Base-by-base conservation (phyloP, 2,113 vertebrate species). In the Cebus imitator region DNA sequence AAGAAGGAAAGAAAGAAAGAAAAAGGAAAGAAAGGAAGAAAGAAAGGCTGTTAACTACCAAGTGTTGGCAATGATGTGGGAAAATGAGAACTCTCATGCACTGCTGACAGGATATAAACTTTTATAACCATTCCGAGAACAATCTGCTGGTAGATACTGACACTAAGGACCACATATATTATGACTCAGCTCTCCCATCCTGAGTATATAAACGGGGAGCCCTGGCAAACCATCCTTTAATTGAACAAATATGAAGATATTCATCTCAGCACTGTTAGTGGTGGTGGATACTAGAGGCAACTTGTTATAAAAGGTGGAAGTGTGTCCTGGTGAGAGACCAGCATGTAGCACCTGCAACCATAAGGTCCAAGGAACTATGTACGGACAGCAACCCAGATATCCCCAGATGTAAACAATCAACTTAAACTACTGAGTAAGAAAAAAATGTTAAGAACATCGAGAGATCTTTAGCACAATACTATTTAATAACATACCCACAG, bases 261-360 rank as follows among this genome's bases (percentile, higher is more conserved):
- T 23, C 45, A 40, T 37, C 45, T 58, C 23, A 45, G 13, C 3
- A 0, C 55, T 35, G 37, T 20, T 17, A 20, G 11, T 20, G 37
- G 37, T 25, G 3, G 23, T 37, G 21, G 61, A 57, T 25, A 58
- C 45, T 88, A 10, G 27, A 70, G 10, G 75, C 48, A 72, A 68
- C 14, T 48, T 57, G 37, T 37, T 72, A 32, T n/a, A 21, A 57
- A 43, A 23, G 14, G 6, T 48, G n/a, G 57, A 32, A 37, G 52
- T 58, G 1, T 16, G 0, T 14, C 9, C 48, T 32, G 9, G 78
- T 5, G 8, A 1, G 20, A 37, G 8, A 1, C 30, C 7, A 23
- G 27, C 45, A 52, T 1, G 14, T 72, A 57, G 20, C 12, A 3
- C 5, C 17, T 13, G 4, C 18, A 48, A 32, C 85, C 43, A 0